A percentile compares a stretch with the other conserved stretches of the same genome.
Evolutionary conservation across 2,888 invertebrate genomes (phyloP).

Genomic region (Stenodema calcarata): DNA sequence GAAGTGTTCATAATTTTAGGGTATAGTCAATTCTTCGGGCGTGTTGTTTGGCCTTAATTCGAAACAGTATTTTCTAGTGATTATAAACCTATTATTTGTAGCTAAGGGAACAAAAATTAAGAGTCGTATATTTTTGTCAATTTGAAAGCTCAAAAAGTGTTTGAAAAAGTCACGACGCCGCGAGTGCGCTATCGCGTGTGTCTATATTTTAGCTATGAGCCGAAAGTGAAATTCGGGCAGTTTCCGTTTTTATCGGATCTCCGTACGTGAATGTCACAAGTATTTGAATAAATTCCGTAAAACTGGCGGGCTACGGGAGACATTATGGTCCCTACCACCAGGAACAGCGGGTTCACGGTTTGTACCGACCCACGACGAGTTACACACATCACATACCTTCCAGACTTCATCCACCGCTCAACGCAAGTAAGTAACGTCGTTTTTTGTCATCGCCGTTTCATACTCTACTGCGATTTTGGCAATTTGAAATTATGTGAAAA

Average conservation of each 20-base stretch:
- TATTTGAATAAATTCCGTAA: not conserved
- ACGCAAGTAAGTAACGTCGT: constrained; percentile 54
- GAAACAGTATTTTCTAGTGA: constrained; percentile 50
- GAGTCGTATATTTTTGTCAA: constrained; percentile 35
- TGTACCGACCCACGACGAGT: constrained; percentile 45
- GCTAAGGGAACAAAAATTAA: constrained; percentile 46
- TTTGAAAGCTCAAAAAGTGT: constrained; percentile 13
- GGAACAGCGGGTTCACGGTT: constrained; percentile 43
- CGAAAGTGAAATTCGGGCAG: not conserved
- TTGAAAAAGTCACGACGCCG: constrained; percentile 19
- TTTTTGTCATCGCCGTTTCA: not conserved
- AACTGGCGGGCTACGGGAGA: constrained; percentile 53
- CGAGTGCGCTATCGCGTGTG: not conserved
- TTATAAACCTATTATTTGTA: constrained; percentile 21
- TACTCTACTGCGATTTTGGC: too few species aligned
- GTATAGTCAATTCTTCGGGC: constrained; percentile 52
- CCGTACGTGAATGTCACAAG: not conserved
- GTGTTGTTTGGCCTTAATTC: constrained; percentile 46
- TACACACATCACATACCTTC: constrained; percentile 48
- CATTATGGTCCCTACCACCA: constrained; percentile 52
- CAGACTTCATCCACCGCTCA: constrained; percentile 52
- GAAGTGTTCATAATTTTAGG: constrained; percentile 54
- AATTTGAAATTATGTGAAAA: too few species aligned
- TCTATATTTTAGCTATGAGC: constrained; percentile 10
- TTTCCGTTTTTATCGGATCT: not conserved